phyloP scores from a whole-genome alignment of 1,140 invertebrate species.

The Phortica variegata region DNA sequence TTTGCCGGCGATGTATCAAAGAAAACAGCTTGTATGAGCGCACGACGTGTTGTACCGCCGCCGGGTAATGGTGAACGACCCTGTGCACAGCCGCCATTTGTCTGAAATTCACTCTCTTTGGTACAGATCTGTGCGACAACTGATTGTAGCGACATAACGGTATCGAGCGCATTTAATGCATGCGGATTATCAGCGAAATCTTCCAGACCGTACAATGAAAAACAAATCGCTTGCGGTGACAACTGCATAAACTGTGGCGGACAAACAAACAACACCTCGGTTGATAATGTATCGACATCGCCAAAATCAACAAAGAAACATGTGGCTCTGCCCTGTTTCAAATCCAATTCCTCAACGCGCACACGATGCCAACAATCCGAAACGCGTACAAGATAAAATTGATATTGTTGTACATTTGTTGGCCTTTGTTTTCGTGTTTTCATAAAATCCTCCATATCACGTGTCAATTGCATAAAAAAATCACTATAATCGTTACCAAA shows the following conservation, averaged over 20 bases:
- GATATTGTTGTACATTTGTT: constrained; percentile 4
- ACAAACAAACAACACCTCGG: constrained; percentile 30
- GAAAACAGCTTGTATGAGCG: constrained; percentile 43
- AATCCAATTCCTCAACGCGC: constrained; percentile 32
- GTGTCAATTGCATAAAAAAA: constrained; percentile 35
- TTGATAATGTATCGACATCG: constrained; percentile 33
- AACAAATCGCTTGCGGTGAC: constrained; percentile 44
- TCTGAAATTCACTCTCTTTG: constrained; percentile 28
- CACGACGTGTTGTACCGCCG: constrained; percentile 11
- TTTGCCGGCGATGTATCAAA: constrained; percentile 52
- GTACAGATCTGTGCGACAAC: constrained; percentile 47
- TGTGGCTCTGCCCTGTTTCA: constrained; percentile 21
- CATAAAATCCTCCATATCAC: constrained; percentile 39
- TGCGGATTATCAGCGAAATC: constrained; percentile 53
- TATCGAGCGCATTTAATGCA: constrained; percentile 27
- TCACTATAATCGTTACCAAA: constrained; percentile 40
- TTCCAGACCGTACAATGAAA: constrained; percentile 49
- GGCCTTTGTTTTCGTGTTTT: constrained; percentile 10
- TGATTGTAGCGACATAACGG: constrained; percentile 32
- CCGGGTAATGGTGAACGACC: constrained; percentile 11
- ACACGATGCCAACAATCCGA: constrained; percentile 51
- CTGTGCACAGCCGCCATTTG: constrained; percentile 23
- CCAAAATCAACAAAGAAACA: constrained; percentile 55
- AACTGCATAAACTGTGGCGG: constrained; percentile 34
- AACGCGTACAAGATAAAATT: constrained; percentile 43